Evolutionary conservation across 2,888 invertebrate genomes (phyloP).

Genomic region (Carpatolechia fugitivella): DNA sequence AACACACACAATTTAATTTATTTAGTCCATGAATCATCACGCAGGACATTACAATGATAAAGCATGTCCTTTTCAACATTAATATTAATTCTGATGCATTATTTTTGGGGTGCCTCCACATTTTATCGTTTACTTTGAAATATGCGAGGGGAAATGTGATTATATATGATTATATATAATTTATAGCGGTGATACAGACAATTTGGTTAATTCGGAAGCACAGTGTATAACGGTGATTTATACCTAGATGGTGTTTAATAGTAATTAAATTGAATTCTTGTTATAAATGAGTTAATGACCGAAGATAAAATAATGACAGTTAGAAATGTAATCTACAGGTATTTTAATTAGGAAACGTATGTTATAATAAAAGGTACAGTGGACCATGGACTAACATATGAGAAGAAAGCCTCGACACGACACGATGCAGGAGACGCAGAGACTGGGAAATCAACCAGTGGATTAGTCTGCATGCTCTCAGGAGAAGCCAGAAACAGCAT

Average conservation of each 20-base stretch:
- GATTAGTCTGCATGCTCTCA: too few relatives aligned
- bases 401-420: too few relatives aligned
- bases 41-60: constrained; percentile 25
- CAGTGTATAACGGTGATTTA: constrained; percentile 1
- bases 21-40: constrained; percentile 1
- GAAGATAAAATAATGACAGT: neutral
- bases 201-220: constrained; percentile 20
- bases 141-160: constrained; percentile 28
- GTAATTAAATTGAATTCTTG: neutral
- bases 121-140: constrained; percentile 27
- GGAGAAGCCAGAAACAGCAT: too few relatives aligned
- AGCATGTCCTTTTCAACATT: constrained; percentile 29
- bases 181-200: constrained; percentile 21
- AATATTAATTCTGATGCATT: constrained; percentile 32
- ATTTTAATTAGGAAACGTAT: too few relatives aligned
- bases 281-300: neutral
- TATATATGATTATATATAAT: constrained; percentile 22
- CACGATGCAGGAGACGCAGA: too few relatives aligned
- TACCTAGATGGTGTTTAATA: neutral
- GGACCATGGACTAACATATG: too few relatives aligned
- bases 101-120: constrained; percentile 30
- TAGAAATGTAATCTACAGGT: too few relatives aligned
- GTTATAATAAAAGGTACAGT: too few relatives aligned
- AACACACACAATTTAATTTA: neutral
- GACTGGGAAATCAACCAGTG: too few relatives aligned